Evolutionary conservation across 2,888 invertebrate species (phyloP), one percentile per base, ranked within the genome.

Genomic region (Nysson spinosus): DNA sequence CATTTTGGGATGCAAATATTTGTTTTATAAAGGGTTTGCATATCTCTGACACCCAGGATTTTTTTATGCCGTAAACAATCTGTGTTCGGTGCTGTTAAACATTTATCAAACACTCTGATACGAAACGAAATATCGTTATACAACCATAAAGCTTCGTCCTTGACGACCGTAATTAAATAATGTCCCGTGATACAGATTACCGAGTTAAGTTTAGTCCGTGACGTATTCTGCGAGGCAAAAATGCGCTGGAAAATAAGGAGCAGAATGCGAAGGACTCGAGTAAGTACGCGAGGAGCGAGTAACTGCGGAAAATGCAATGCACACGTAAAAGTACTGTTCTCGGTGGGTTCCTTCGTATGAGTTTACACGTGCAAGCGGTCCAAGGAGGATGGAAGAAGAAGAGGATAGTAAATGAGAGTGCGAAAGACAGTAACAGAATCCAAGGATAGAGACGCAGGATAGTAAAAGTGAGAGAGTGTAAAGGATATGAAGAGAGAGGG

Each of bases 291-390:
- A 39, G 39, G 39, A 39, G 39, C 20, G 20, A 20, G 4, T 39
- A 39, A 39, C 20, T 20, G 19, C 30, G 44, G 30, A 44, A 44
- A 44, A 44, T 30, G 44, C 44, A 19, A 16, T 32, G 44, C n/a
- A 19, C 5, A 17, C 11, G 24, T 28, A 44, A 44, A 44, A 44
- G 32, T n/a, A 19, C 30, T 19, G 44, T 32, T 14, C 30, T 17
- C 17, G 7, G 19, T 30, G 14, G n/a, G n/a, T 19, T 30, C 6
- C 5, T 9, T 2, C 44, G 11, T 19, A 20, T 5, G 1, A 39
- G 20, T n/a, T 19, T 39, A 19, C n/a, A 5, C 20, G 11, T 19
- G 39, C 20, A 17, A 14, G 16, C 32, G 28, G n/a, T 9, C 5
- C 5, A 32, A 7, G 40, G 6, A 4, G 11, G 12, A 17, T 9